These are phyloP conservation scores for Toxotes jaculatrix DNA, from an alignment of 2,113 vertebrate species.

Conservation along the genomic window DNA sequence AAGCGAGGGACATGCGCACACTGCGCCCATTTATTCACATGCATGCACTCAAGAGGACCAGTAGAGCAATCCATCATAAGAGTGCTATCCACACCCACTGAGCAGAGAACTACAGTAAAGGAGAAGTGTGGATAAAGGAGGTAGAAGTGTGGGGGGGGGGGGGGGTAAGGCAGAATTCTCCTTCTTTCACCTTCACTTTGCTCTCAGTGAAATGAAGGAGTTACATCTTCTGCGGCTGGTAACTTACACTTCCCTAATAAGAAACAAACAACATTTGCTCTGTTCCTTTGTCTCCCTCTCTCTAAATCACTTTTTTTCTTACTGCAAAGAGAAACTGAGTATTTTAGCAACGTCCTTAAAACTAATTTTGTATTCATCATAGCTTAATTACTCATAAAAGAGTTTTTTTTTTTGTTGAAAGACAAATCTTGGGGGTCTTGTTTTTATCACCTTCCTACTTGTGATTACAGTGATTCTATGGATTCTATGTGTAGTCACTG, in stretches of 20 bases:
- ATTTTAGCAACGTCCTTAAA: conserved; percentile 23
- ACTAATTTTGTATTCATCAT: conserved; percentile 6
- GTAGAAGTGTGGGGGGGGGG: neutral
- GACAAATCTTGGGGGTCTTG: conserved; percentile 23
- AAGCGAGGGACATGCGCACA: conserved; percentile 40
- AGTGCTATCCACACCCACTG: conserved; percentile 57
- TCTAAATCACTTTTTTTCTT: conserved; percentile 3
- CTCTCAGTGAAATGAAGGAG: conserved; percentile 23
- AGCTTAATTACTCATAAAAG: conserved; percentile 34
- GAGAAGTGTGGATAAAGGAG: conserved; percentile 27
- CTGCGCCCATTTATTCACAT: conserved; percentile 68
- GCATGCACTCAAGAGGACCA: conserved; percentile 59
- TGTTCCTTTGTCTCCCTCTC: neutral
- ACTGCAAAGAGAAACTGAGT: conserved; percentile 15
- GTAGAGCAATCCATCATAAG: conserved; percentile 71
- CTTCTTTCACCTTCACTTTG: conserved; percentile 54
- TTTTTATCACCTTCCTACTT: conserved; percentile 29
- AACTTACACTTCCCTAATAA: conserved; percentile 8
- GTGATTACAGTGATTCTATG: conserved; percentile 21
- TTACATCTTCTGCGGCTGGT: conserved; percentile 22
- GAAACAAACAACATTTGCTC: conserved; percentile 29
- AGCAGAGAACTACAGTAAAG: conserved; percentile 49
- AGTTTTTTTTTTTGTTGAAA: conserved; percentile 45
- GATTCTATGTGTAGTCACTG: neutral
- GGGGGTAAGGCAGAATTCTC: conserved; percentile 24